Evolutionary conservation across 2,797 vertebrate species (phyloP), one percentile per base, ranked within the genome.

Genomic region (Furcifer pardalis): DNA sequence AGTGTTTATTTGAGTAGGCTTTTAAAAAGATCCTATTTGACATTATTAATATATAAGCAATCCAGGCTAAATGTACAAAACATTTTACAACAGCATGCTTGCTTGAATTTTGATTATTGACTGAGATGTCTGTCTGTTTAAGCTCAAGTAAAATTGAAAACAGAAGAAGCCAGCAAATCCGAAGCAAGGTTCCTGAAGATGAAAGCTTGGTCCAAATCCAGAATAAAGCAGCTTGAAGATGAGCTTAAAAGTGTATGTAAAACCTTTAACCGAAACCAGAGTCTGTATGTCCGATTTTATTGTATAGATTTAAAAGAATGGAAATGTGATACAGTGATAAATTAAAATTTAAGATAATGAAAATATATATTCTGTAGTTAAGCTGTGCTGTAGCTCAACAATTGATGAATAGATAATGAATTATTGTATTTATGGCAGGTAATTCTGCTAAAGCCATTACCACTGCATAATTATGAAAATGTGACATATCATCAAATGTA

Each of bases 171-270:
- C 89, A 95, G 91, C 91, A 97, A 96, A 91, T 98, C 98, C 4
- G 98, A 98, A 87, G 96, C 97, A 44, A 98, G 97, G 89, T 98
- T 98, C 92, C 92, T 98, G 88, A 98, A 98, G 91, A 97, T 97
- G 93, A 98, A 98, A 93, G 97, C 97, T 7, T 98, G 97, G 97
- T 98, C 98, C 15, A 98, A 98, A 85, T 94, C 96, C 75, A 96
- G 96, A 65, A 97, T 98, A 92, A 95, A 96, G 86, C 97, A 98
- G 88, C 88, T 98, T 87, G 98, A 98, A 86, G 97, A 97, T 59
- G 97, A 98, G 86, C 85, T 98, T 17, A 97, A 95, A 95, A 97
- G 93, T 89, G 97, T 95, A 93, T 89, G 97, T 95, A 90, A 80
- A 42, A 44, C 63, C 7, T 75, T 80, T 30, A 49, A 56, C 25